Evolutionary conservation across 2,888 invertebrate genomes (phyloP), one percentile per base, ranked within the genome.

Genomic region (Drosophila subsilvestris): DNA sequence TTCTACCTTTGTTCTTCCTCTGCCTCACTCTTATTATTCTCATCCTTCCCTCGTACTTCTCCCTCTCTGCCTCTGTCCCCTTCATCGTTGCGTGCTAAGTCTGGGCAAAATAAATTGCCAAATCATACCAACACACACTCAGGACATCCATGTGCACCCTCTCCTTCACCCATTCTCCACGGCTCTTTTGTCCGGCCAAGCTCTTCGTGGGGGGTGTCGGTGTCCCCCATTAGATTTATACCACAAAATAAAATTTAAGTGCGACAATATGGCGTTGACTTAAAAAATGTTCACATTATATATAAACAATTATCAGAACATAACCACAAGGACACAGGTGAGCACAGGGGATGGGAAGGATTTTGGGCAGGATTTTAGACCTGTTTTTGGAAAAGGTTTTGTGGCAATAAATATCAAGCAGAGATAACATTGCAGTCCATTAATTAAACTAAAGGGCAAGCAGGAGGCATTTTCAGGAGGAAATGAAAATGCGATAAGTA

Each of bases 221-320:
- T 48, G 53, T 65, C 69, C 79, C 76, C 79, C 76, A 56, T 57
- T 75, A 79, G 85, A 85, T 85, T 85, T 85, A 85, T 85, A 89
- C 79, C 72, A 62, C 88, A 85, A 89, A 58, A 89, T 85, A 89
- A 89, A 89, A 89, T 81, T 81, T 79, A 89, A 84, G 86, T 87
- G 85, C 82, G 89, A 87, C 89, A 85, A 87, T 89, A 87, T 77
- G 84, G 79, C 67, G 88, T 75, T 88, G 80, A 70, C 84, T 83
- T 83, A 75, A 86, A 86, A 88, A 82, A 73, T 63, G 59, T 49
- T 72, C 67, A 72, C 67, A 74, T 37, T 75, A 83, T 75, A 88
- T 75, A 80, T 77, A 88, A 83, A 86, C 83, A 83, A 88, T 83
- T 88, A 83, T 85, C 79, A 76, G 61, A 61, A 47, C 48, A 60